These are phyloP conservation scores for Pseudanteris insignis DNA, from an alignment of 2,888 invertebrate species.

Conservation along the genomic window DNA sequence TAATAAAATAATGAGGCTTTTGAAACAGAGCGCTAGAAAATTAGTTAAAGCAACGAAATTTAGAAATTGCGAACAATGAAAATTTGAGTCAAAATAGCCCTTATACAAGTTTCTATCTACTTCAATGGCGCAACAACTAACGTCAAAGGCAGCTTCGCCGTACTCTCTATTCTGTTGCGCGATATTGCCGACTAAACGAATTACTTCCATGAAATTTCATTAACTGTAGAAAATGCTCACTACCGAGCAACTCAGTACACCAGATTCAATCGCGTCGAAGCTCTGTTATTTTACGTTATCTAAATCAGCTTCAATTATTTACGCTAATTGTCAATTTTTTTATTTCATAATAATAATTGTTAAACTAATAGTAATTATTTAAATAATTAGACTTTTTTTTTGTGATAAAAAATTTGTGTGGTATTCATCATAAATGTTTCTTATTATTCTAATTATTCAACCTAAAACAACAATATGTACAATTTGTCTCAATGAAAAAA, in stretches of 20 bases:
- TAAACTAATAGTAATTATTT: too few relatives aligned
- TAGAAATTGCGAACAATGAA: constrained; percentile 7
- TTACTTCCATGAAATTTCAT: constrained; percentile 58
- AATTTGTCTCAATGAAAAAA: too few relatives aligned
- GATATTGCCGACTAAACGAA: constrained; percentile 63
- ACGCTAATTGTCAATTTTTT: background rate
- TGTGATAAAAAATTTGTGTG: too few relatives aligned
- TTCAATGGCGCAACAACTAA: constrained; percentile 38
- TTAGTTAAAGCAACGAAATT: too few relatives aligned
- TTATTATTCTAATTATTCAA: too few relatives aligned
- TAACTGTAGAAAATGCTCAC: constrained; percentile 56
- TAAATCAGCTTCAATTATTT: constrained; percentile 11
- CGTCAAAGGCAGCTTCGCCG: constrained; percentile 44
- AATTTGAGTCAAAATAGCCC: constrained; percentile 19
- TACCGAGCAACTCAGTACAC: constrained; percentile 33
- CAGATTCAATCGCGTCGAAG: constrained; percentile 35
- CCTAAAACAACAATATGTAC: too few relatives aligned
- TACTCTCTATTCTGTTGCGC: constrained; percentile 57
- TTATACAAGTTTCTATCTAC: constrained; percentile 31
- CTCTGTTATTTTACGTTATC: constrained; percentile 33
- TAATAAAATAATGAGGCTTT: too few relatives aligned
- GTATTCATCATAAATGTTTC: too few relatives aligned
- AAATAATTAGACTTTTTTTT: too few relatives aligned
- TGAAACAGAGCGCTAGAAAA: too few relatives aligned
- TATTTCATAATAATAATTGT: too few relatives aligned